A percentile compares a stretch with the other conserved stretches of the same genome.
phyloP scores from a whole-genome alignment of 1,140 invertebrate genomes.

The Pseudomyrmex cubaensis region DNA sequence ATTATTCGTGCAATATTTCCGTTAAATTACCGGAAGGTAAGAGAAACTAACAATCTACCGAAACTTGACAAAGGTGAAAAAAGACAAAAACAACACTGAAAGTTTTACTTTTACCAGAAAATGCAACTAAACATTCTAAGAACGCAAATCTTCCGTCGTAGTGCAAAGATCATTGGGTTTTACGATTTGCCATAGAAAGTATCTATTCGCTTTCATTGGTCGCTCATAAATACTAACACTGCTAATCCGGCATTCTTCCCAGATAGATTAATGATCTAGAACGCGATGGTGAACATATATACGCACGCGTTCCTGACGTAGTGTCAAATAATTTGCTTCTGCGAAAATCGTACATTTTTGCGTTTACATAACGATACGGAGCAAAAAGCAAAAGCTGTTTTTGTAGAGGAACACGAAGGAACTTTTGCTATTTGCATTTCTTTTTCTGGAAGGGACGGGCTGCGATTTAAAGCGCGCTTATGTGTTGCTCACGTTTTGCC shows the following conservation, averaged over 20 bases:
- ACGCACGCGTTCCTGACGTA: neutral
- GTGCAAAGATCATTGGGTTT: constrained; percentile 47
- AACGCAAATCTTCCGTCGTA: neutral
- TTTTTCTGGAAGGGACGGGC: neutral
- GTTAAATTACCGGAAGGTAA: neutral
- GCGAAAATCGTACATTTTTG: neutral
- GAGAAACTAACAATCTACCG: neutral
- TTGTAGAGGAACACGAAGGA: neutral
- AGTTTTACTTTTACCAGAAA: constrained; percentile 25
- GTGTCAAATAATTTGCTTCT: neutral
- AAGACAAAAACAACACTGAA: neutral
- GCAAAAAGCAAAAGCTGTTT: no score
- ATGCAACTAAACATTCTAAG: neutral
- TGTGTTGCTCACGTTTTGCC: neutral
- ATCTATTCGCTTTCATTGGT: constrained; percentile 56
- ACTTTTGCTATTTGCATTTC: constrained; percentile 14
- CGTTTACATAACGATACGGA: neutral
- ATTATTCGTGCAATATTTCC: neutral
- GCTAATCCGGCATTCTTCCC: constrained; percentile 13
- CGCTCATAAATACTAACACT: constrained; percentile 32
- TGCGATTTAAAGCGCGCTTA: neutral
- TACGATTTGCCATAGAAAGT: constrained; percentile 71
- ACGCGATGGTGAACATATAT: neutral
- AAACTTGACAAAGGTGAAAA: neutral
- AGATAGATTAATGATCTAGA: constrained; percentile 56